Evolutionary conservation across 2,113 vertebrate genomes (phyloP).

Genomic region (Chionomys nivalis): DNA sequence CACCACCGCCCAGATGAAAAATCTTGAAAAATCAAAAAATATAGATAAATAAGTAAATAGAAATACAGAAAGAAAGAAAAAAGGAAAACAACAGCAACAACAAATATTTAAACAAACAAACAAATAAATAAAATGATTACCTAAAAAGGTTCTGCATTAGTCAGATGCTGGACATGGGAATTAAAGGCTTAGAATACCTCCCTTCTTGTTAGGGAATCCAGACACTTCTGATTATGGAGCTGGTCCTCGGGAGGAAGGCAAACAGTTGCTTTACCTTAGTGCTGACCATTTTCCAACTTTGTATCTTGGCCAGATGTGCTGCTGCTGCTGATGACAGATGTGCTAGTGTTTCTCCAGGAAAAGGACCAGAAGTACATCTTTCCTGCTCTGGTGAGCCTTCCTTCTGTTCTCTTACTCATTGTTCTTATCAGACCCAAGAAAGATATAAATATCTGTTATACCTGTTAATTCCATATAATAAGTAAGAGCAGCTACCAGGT

Average conservation of each 20-base stretch:
- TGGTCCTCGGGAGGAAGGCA: background rate
- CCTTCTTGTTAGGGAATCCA: background rate
- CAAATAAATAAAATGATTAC: too few species aligned
- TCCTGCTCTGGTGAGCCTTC: slow-evolving; percentile 89
- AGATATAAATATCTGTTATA: background rate
- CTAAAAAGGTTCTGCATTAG: background rate
- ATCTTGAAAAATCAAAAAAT: too few species aligned
- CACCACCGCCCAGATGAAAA: too few species aligned
- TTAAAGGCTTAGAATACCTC: background rate
- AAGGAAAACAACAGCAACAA: too few species aligned
- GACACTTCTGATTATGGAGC: background rate
- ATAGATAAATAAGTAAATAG: too few species aligned
- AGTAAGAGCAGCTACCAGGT: background rate
- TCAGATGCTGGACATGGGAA: background rate
- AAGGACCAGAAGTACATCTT: slow-evolving; percentile 96
- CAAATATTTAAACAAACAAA: background rate
- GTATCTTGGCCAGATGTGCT: slow-evolving; percentile 87
- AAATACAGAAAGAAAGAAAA: too few species aligned
- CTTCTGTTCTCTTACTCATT: background rate
- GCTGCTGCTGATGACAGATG: slow-evolving; percentile 94
- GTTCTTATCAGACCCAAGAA: background rate
- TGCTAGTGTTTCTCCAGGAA: slow-evolving; percentile 95
- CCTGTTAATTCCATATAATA: background rate
- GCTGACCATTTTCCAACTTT: background rate
- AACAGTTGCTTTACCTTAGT: background rate